Conservation (phyloP, 2,888 invertebrate genomes). For the Zaprionus bogoriensis region DNA sequence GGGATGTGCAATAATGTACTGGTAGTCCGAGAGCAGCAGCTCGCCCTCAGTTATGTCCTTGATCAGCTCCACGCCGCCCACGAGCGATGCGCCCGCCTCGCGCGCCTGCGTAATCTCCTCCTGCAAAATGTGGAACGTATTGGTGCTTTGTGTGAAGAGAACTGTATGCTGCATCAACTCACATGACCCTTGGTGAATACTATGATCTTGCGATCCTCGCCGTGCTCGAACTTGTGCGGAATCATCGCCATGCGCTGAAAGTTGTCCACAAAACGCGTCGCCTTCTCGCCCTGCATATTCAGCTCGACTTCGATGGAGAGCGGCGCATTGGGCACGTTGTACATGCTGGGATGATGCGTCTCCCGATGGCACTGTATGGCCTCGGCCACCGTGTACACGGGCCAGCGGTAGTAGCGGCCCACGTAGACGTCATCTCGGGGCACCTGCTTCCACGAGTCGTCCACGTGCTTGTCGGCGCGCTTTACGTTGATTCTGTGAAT, state of each 20-base stretch:
- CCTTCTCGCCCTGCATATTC: slow-evolving; percentile 87
- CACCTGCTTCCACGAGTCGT: slow-evolving; percentile 85
- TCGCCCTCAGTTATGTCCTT: slow-evolving; percentile 91
- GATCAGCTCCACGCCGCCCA: slow-evolving; percentile 89
- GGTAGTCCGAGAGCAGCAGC: slow-evolving; percentile 87
- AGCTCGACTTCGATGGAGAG: slow-evolving; percentile 89
- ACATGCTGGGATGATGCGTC: slow-evolving; percentile 92
- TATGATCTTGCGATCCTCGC: slow-evolving; percentile 87
- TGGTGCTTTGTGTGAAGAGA: too few species aligned
- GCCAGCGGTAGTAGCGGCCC: slow-evolving; percentile 85
- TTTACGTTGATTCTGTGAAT: slow-evolving; percentile 81
- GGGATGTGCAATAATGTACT: slow-evolving; percentile 90
- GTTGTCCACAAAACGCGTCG: slow-evolving; percentile 87
- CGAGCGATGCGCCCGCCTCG: slow-evolving; percentile 88
- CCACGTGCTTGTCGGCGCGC: slow-evolving; percentile 84
- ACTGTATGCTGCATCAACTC: slow-evolving; percentile 26
- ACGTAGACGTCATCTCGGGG: slow-evolving; percentile 87
- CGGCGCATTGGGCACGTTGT: slow-evolving; percentile 89
- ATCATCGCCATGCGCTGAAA: slow-evolving; percentile 87
- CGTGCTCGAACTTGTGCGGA: slow-evolving; percentile 88
- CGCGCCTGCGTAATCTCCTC: slow-evolving; percentile 84
- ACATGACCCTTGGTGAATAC: slow-evolving; percentile 89
- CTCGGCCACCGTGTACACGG: slow-evolving; percentile 87
- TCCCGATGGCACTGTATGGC: slow-evolving; percentile 91
- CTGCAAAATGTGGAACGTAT: slow-evolving; percentile 43